phyloP scores from a whole-genome alignment of 2,113 vertebrate genomes.

The Pantherophis guttatus region DNA sequence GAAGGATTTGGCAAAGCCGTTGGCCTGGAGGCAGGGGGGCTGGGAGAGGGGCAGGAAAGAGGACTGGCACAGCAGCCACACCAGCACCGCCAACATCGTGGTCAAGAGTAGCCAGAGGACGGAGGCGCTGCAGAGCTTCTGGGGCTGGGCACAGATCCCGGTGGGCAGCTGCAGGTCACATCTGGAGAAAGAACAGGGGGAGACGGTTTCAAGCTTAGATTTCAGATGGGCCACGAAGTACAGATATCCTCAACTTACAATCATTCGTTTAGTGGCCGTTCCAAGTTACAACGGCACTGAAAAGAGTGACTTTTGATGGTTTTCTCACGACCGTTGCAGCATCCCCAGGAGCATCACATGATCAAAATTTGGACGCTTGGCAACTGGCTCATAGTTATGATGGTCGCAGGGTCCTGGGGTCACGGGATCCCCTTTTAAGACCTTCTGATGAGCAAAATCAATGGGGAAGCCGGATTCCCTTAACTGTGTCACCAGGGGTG shows the following conservation, averaged over 20 bases:
- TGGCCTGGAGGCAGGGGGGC: slow-evolving; percentile 56
- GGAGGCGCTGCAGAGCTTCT: not conserved
- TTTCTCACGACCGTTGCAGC: not conserved
- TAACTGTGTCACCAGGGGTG: too few relatives aligned
- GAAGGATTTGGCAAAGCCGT: slow-evolving; percentile 52
- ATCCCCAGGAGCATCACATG: not conserved
- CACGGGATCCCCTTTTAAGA: not conserved
- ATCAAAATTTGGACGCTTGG: not conserved
- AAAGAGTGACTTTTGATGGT: not conserved
- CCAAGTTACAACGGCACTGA: not conserved
- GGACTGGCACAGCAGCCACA: slow-evolving; percentile 54
- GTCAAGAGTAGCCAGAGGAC: slow-evolving; percentile 34
- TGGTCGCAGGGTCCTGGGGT: rapidly evolving
- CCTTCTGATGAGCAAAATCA: not conserved
- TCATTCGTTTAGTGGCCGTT: not conserved
- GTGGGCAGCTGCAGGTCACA: not conserved
- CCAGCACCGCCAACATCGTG: slow-evolving; percentile 51
- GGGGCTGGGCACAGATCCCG: not conserved
- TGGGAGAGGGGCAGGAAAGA: slow-evolving; percentile 12
- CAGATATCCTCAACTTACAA: not conserved
- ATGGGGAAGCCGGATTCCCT: not conserved
- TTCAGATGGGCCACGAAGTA: not conserved
- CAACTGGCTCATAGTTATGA: not conserved
- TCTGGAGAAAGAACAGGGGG: not conserved
- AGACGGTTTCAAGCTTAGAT: not conserved